Percentiles rank a stretch among this genome's conserved stretches.
phyloP scores from a whole-genome alignment of 2,888 invertebrate species.

The Polyommatus icarus region DNA sequence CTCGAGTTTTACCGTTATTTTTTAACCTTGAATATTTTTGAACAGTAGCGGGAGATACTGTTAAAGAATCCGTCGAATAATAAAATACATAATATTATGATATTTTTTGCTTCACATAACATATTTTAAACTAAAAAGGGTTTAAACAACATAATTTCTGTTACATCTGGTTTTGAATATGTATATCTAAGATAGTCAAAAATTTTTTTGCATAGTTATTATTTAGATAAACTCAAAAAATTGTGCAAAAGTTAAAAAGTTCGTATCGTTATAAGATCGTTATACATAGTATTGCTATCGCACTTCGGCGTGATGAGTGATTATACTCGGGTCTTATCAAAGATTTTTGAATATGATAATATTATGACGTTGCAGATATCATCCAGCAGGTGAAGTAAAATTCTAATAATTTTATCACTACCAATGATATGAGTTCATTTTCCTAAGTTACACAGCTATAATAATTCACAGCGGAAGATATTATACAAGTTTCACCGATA shows the following conservation, averaged over 20 bases:
- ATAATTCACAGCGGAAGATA: background rate
- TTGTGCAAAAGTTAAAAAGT: background rate
- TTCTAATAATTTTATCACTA: slow-evolving; percentile 17
- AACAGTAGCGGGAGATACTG: too few species aligned
- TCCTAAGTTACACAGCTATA: background rate
- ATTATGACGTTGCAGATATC: background rate
- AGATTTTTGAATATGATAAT: slow-evolving; percentile 22
- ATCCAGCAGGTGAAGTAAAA: background rate
- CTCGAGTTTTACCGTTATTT: too few species aligned
- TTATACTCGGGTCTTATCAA: background rate
- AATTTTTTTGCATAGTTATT: background rate
- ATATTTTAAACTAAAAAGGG: too few species aligned
- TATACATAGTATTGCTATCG: background rate
- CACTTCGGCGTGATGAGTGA: background rate
- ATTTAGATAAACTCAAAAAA: background rate
- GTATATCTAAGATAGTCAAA: too few species aligned
- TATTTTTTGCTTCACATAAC: too few species aligned
- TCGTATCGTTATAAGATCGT: background rate
- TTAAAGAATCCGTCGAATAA: too few species aligned
- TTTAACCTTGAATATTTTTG: too few species aligned
- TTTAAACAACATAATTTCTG: too few species aligned
- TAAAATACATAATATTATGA: too few species aligned
- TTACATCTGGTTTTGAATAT: too few species aligned
- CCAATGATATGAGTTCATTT: background rate
- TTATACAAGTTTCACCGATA: background rate